These are phyloP conservation scores for Rhabditoides inermis DNA, from an alignment of 2,888 invertebrate species.

Conservation along the genomic window DNA sequence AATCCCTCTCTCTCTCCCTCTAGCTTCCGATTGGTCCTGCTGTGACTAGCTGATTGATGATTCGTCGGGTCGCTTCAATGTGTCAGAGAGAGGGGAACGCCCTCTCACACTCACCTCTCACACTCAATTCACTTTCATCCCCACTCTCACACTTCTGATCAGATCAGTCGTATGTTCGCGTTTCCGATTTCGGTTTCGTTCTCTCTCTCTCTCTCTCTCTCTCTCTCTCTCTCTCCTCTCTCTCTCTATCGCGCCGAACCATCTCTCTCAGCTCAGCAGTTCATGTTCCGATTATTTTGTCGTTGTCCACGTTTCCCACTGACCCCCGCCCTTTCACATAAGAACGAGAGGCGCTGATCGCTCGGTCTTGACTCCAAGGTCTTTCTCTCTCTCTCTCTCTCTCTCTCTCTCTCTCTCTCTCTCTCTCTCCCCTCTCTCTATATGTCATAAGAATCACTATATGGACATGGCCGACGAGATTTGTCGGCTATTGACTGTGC, in stretches of 20 bases:
- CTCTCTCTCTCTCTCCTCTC: neutral
- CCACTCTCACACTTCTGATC: no score
- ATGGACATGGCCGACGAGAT: no score
- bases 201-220: conserved; percentile 7
- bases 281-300: conserved; percentile 13
- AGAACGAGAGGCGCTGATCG: no score
- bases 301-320: conserved; percentile 12
- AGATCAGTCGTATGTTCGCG: no score
- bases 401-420: conserved; percentile 1
- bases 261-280: neutral
- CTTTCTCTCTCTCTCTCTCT: conserved; percentile 1
- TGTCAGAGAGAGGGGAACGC: no score
- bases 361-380: conserved; percentile 1
- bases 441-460: no score
- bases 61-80: no score
- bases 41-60: no score
- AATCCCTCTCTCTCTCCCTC: conserved; percentile 3
- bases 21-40: conserved; percentile 9
- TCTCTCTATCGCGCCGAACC: neutral
- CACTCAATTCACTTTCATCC: no score
- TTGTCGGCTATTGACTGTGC: no score
- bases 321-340: conserved; percentile 8
- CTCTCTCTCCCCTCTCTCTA: conserved; percentile 8
- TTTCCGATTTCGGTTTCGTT: no score
- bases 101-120: no score